These are phyloP conservation scores for Muschampia plurimacula DNA, from an alignment of 2,888 invertebrate genomes.

Conservation along the genomic window DNA sequence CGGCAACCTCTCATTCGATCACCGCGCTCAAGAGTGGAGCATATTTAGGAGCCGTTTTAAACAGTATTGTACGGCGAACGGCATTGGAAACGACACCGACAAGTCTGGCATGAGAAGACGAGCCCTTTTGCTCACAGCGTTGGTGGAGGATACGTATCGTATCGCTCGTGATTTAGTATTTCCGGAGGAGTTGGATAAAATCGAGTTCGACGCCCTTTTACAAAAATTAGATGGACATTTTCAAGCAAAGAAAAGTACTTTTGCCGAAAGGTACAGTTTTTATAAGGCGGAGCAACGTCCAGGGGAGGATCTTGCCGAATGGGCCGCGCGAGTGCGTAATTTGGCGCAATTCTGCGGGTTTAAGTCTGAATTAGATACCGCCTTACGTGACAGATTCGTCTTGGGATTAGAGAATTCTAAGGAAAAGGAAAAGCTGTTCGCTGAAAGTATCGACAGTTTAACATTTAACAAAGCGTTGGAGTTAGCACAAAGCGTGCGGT, in stretches of 20 bases:
- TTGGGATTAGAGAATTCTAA: slow-evolving; percentile 42
- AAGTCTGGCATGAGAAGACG: slow-evolving; percentile 43
- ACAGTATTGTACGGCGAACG: slow-evolving; percentile 5
- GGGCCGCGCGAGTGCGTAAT: slow-evolving; percentile 40
- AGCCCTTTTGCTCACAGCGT: slow-evolving; percentile 41
- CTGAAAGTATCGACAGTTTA: slow-evolving; percentile 34
- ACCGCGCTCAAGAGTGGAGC: slow-evolving; percentile 4
- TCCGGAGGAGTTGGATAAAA: slow-evolving; percentile 6
- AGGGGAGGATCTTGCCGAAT: slow-evolving; percentile 44
- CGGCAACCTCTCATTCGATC: slow-evolving; percentile 13
- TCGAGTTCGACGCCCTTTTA: slow-evolving; percentile 16
- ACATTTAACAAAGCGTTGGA: slow-evolving; percentile 42
- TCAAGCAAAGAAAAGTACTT: slow-evolving; percentile 35
- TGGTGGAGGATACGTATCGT: slow-evolving; percentile 47
- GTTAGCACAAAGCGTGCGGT: slow-evolving; percentile 41
- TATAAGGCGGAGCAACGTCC: slow-evolving; percentile 44
- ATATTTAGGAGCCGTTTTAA: slow-evolving; percentile 7
- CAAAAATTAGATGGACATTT: slow-evolving; percentile 40
- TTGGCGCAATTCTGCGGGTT: slow-evolving; percentile 14
- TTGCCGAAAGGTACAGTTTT: slow-evolving; percentile 43
- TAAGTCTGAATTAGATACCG: slow-evolving; percentile 25
- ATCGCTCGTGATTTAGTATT: slow-evolving; percentile 42
- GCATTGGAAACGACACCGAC: slow-evolving; percentile 5
- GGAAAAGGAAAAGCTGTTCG: slow-evolving; percentile 44
- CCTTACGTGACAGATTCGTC: slow-evolving; percentile 44